Base-by-base conservation (phyloP, 2,797 vertebrate species). In the Etheostoma nigrum region DNA sequence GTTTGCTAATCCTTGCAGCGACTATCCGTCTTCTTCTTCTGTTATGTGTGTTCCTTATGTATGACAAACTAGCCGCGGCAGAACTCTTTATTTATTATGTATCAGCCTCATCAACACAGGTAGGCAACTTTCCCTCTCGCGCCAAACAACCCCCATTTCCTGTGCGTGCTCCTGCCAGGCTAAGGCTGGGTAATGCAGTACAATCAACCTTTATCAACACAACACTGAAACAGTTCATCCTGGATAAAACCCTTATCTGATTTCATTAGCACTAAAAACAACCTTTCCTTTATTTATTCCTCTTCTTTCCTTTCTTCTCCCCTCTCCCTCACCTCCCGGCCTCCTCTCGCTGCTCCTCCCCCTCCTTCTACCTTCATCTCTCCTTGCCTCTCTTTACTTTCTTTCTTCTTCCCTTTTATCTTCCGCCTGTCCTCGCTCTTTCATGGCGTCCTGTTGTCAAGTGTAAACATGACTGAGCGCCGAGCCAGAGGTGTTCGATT, bases 361-460 rank as follows among this genome's bases (percentile, higher is more conserved):
- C 16, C 67, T 68, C 33, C 67, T 23, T 18, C 65, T 55, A 67
- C 68, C 73, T 65, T 71, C 72, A 55, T 48, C 55, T 47, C 83
- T 66, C 70, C 47, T 59, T 69, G 58, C 44, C 69, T 58, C 72
- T 68, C 76, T 76, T 79, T 52, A 54, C 84, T 74, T 68, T 86
- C 85, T 87, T 88, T 89, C 82, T 88, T 86, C 82, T 85, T 70
- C 69, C 72, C 85, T 91, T 91, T 90, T 75, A 90, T 91, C 90
- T 82, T 53, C 76, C 72, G 72, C 83, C 85, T 89, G 84, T 86
- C 75, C 81, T 86, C 67, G 42, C 80, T 88, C 90, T 84, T 88
- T 89, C 88, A 81, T 49, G 84, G 88, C 64, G 61, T 88, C 86
- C 88, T 87, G 87, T 87, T 67, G 86, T 88, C 85, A 83, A 88